Evolutionary conservation across 2,888 invertebrate species (phyloP), one percentile per base, ranked within the genome.

Genomic region (Parascotia fuliginaria): DNA sequence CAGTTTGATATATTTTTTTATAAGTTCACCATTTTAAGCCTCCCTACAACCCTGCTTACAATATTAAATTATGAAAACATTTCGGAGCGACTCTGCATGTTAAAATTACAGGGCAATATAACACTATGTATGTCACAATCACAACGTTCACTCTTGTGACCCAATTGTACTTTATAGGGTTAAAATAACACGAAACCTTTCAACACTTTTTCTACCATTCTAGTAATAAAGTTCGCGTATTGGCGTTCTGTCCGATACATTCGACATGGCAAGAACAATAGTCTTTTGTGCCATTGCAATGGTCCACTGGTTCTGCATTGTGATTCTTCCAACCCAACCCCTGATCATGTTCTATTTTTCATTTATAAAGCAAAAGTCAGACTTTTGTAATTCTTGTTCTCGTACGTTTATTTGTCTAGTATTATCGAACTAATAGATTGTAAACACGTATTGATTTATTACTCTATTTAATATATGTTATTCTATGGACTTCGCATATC

Each of bases 201-300:
- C 9, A 2, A 29, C 3, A 24, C 13, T 54, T 66, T 69, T 62
- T 54, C 56, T 65, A 68, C 68, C 29, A 70, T 73, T 73, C 75
- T 64, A 52, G 74, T 74, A 71, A 75, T 77, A 85, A 84, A 85
- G 82, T 86, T 83, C 77, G 75, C 70, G 73, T 81, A 80, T 78
- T 76, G 75, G 72, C 70, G 78, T 79, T 82, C 75, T 71, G 74
- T 74, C 71, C 83, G 87, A 87, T 88, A 87, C 89, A 87, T 88
- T 83, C 77, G 87, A 88, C 80, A 77, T 79, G 74, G 75, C 83
- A 89, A 84, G 87, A 89, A 89, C 89, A 89, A 89, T 88, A 73
- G 77, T 75, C 86, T 83, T 87, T 89, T 89, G 88, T 87, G 58
- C 66, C 73, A 74, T 75, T 72, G 83, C 71, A 79, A 70, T 85